Conservation (phyloP, 2,113 vertebrate species). For the Emydura subglobosa region DNA sequence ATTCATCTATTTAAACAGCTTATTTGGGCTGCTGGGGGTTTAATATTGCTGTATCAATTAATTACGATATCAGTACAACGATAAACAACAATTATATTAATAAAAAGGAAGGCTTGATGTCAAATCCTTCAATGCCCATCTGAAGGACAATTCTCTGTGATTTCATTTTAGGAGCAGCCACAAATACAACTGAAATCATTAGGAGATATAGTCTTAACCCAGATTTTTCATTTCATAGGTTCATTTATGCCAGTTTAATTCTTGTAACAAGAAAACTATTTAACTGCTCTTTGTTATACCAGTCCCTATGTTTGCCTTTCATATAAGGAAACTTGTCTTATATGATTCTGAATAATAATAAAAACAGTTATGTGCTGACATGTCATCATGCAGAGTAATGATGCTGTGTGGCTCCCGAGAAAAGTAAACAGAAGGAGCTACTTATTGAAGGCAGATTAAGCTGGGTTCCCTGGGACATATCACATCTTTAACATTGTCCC, state of each 20-base stretch:
- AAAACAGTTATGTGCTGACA: neutral
- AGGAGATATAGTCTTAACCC: neutral
- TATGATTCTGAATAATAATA: neutral
- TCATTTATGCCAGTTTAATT: neutral
- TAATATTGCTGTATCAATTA: neutral
- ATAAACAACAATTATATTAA: neutral
- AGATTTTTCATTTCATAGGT: neutral
- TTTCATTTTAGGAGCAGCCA: neutral
- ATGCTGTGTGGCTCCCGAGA: neutral
- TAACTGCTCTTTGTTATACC: neutral
- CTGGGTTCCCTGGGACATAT: neutral
- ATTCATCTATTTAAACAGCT: neutral
- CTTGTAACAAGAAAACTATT: neutral
- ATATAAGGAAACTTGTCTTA: neutral
- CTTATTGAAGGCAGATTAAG: neutral
- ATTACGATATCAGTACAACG: neutral
- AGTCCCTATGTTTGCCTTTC: neutral
- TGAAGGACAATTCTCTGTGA: neutral
- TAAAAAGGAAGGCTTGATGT: neutral
- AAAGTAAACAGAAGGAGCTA: neutral
- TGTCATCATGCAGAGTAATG: neutral
- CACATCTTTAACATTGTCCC: neutral
- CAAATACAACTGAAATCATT: neutral
- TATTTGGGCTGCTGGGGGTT: neutral
- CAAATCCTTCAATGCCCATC: neutral